Conservation (phyloP, 92 coral and sea anemone species). For the Palythoa heliodiscus region DNA sequence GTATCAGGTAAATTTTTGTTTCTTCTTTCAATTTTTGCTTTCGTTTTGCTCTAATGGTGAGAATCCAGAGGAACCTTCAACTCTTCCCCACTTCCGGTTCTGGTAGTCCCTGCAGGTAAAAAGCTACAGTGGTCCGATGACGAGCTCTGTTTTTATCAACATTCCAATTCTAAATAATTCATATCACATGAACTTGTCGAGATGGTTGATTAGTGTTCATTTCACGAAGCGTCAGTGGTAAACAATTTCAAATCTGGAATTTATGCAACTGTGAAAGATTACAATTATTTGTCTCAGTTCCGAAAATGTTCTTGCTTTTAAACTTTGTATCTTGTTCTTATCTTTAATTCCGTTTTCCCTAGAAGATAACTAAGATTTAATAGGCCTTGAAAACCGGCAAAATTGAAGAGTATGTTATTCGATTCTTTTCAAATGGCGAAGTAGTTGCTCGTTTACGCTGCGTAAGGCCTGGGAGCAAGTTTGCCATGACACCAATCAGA, state of each 20-base stretch:
- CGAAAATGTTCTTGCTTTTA: too few relatives aligned
- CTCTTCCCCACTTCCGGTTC: not conserved
- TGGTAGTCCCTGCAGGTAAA: not conserved
- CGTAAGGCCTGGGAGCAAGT: not conserved
- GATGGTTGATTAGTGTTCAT: not conserved
- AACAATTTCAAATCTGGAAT: constrained; percentile 32
- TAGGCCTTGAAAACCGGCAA: constrained; percentile 21
- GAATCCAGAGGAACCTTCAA: not conserved
- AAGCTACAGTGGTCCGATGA: not conserved
- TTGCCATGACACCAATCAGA: too few relatives aligned
- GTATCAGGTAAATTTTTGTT: not conserved
- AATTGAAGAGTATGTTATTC: not conserved
- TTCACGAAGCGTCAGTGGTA: not conserved
- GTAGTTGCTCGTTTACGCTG: not conserved
- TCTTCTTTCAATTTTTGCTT: not conserved
- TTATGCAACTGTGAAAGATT: not conserved
- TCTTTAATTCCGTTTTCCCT: too few relatives aligned
- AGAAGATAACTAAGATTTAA: constrained; percentile 42
- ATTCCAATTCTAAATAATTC: not conserved
- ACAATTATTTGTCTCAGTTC: too few relatives aligned
- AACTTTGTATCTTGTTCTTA: too few relatives aligned
- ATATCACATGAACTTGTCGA: not conserved
- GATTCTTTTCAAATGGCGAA: not conserved
- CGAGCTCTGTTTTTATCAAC: not conserved
- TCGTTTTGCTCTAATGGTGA: not conserved